A percentile compares a stretch with the other conserved stretches of the same genome.
These are phyloP conservation scores for Drosophila kanapiae DNA, from an alignment of 1,140 invertebrate genomes.

Conservation along the genomic window DNA sequence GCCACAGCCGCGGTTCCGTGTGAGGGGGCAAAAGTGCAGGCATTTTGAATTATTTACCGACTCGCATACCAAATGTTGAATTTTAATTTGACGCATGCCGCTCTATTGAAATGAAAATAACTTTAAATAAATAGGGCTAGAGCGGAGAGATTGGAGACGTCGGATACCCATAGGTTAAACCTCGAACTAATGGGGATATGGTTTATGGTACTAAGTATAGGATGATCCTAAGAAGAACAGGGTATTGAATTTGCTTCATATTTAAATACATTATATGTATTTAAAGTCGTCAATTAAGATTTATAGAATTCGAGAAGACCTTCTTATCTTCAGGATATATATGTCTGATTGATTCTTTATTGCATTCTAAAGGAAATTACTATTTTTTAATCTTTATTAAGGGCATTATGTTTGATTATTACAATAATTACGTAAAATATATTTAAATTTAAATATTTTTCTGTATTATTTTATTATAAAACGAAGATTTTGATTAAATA, in stretches of 20 bases:
- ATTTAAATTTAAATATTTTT: too few relatives aligned
- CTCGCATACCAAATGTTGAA: conserved; percentile 42
- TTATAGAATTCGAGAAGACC: neutral
- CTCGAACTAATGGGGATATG: neutral
- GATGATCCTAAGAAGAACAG: neutral
- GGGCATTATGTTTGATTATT: too few relatives aligned
- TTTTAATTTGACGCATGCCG: conserved; percentile 53
- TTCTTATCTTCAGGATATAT: neutral
- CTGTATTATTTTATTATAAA: too few relatives aligned
- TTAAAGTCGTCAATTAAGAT: too few relatives aligned
- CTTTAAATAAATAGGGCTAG: conserved; percentile 30
- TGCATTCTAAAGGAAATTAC: neutral
- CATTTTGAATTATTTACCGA: conserved; percentile 44
- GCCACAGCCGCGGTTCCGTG: neutral
- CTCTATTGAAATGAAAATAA: conserved; percentile 42
- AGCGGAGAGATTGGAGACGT: neutral
- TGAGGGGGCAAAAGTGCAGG: conserved; percentile 1
- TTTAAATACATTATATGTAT: neutral
- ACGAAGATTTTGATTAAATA: too few relatives aligned
- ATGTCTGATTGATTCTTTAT: neutral
- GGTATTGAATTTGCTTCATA: neutral
- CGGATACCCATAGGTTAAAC: conserved; percentile 4
- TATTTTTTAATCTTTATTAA: neutral
- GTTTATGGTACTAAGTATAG: neutral
- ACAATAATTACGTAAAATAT: too few relatives aligned